phyloP scores from a whole-genome alignment of 2,888 invertebrate species.

The Didymodactylos carnosus region DNA sequence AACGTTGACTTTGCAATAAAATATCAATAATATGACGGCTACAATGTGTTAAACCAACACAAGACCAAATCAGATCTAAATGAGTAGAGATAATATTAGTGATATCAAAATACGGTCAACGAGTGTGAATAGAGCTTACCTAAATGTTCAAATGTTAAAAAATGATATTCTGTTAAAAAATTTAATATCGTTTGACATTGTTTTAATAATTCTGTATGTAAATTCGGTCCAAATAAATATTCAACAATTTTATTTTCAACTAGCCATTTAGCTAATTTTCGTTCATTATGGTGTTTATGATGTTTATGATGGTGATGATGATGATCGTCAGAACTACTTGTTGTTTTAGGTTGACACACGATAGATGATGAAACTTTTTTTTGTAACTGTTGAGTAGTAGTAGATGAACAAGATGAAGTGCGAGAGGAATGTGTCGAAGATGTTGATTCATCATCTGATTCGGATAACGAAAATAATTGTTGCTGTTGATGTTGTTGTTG shows the following conservation, averaged over 20 bases:
- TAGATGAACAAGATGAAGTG: too few species aligned
- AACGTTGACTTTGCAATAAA: neutral
- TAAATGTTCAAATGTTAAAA: slow-evolving; percentile 1
- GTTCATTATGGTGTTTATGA: neutral
- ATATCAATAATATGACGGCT: neutral
- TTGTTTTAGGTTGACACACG: too few species aligned
- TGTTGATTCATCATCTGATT: slow-evolving; percentile 6
- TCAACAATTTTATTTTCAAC: slow-evolving; percentile 69
- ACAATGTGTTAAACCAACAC: neutral
- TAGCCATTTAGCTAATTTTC: slow-evolving; percentile 63
- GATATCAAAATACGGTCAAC: too few species aligned
- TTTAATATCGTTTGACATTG: slow-evolving; percentile 9
- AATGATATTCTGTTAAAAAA: slow-evolving; percentile 8
- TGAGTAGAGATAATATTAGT: too few species aligned
- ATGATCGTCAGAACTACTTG: neutral
- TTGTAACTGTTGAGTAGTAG: too few species aligned
- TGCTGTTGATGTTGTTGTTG: slow-evolving; percentile 63
- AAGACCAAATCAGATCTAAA: slow-evolving; percentile 12
- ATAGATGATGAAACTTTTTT: neutral
- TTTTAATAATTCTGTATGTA: slow-evolving; percentile 62
- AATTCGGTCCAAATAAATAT: slow-evolving; percentile 84
- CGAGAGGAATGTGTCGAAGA: too few species aligned
- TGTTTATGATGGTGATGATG: neutral
- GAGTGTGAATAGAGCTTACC: too few species aligned
- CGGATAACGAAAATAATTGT: slow-evolving; percentile 37